phyloP scores from a whole-genome alignment of 2,113 vertebrate genomes.

The Columba janthina region DNA sequence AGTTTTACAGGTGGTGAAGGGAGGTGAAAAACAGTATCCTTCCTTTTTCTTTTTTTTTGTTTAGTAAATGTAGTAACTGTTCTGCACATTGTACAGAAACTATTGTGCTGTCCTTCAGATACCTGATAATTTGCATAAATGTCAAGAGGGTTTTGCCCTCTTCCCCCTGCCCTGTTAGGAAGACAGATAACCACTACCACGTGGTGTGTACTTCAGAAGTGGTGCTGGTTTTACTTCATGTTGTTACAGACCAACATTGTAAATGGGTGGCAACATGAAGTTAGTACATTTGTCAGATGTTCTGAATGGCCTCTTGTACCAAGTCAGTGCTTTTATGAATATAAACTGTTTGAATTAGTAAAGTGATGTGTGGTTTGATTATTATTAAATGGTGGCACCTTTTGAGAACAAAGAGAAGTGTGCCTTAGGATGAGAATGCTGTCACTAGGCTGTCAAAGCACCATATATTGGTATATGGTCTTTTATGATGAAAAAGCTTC shows the following conservation, averaged over 20 bases:
- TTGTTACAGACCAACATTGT: background rate
- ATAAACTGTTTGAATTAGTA: background rate
- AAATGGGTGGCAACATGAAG: background rate
- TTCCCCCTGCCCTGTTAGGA: too few species aligned
- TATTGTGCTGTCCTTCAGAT: background rate
- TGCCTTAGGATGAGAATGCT: background rate
- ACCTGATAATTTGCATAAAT: background rate
- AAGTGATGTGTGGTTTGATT: background rate
- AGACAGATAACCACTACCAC: background rate
- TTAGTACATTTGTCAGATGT: too few species aligned
- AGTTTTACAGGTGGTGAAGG: background rate
- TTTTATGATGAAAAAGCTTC: background rate
- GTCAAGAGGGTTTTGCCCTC: rapidly evolving
- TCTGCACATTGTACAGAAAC: background rate
- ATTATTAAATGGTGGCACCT: background rate
- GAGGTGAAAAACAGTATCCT: background rate
- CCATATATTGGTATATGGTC: background rate
- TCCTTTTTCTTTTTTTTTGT: background rate
- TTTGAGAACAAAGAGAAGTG: background rate
- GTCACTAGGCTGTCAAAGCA: background rate
- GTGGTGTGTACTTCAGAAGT: rapidly evolving
- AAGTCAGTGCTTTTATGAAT: background rate
- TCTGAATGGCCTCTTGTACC: background rate
- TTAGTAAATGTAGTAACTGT: background rate
- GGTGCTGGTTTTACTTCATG: background rate